Conservation (phyloP, 1,140 invertebrate species). For the Drosophila arawakana region DNA sequence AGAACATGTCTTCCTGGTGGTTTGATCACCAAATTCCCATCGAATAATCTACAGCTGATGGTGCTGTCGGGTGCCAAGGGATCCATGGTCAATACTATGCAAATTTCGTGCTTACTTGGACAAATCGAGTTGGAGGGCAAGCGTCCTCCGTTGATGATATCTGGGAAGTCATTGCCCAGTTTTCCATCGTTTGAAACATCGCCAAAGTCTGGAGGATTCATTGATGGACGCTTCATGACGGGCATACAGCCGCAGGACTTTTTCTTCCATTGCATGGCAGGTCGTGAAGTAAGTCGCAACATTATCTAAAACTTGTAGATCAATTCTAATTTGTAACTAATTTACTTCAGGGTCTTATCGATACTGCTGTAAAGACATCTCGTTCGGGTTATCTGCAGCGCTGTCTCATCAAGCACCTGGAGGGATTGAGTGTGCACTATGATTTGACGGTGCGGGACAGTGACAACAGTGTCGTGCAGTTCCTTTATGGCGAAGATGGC, state of each 20-base stretch:
- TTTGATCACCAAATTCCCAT: slow-evolving; percentile 94
- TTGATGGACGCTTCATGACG: slow-evolving; percentile 97
- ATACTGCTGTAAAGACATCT: slow-evolving; percentile 96
- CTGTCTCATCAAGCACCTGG: slow-evolving; percentile 98
- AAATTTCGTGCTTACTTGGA: slow-evolving; percentile 98
- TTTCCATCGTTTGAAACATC: slow-evolving; percentile 96
- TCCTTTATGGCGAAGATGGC: slow-evolving; percentile 99
- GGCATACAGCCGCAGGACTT: slow-evolving; percentile 99
- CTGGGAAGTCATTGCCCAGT: slow-evolving; percentile 95
- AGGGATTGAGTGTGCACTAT: slow-evolving; percentile 95
- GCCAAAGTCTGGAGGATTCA: slow-evolving; percentile 97
- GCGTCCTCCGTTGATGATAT: slow-evolving; percentile 96
- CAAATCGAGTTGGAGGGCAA: slow-evolving; percentile 99
- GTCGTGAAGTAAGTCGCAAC: slow-evolving; percentile 91
- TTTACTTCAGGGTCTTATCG: slow-evolving; percentile 88
- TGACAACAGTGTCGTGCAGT: slow-evolving; percentile 97
- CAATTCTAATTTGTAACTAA: not conserved
- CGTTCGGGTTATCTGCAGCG: slow-evolving; percentile 98
- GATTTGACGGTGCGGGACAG: slow-evolving; percentile 98
- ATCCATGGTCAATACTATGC: slow-evolving; percentile 97
- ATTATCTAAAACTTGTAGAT: not conserved
- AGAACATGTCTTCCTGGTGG: slow-evolving; percentile 91
- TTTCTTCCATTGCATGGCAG: slow-evolving; percentile 99
- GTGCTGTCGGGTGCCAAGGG: slow-evolving; percentile 99
- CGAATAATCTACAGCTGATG: slow-evolving; percentile 99